Base-by-base conservation (phyloP, 2,797 vertebrate genomes). In the Thunnus albacares region DNA sequence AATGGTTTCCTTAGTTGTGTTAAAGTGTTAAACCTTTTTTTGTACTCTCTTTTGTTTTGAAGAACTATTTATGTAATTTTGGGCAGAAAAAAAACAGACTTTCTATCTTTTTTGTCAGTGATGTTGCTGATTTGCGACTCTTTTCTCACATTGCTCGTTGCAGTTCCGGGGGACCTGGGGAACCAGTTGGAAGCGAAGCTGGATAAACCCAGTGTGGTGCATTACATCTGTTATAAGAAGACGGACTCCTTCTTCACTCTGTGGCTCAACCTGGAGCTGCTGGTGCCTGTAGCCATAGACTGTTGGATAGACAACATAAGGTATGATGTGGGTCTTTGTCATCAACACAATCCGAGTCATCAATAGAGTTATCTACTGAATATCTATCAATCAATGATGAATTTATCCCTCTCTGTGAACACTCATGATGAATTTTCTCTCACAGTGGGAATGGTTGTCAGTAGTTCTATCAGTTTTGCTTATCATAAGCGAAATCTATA, bases 281-380 rank as follows among this genome's bases (percentile, higher is more conserved):
- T 99, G 84, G 93, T 99, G 45, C 98, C 98, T 0, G 89, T 98
- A 14, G 96, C 97, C 90, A 99, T 99, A 75, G 98, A 99, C 93
- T 99, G 98, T 86, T 99, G 98, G 98, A 97, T 99, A 55, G 98
- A 99, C 94, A 99, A 99, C 85, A 99, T 99, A 85, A 97, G 38
- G 38, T 38, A 38, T 38, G 11, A 38, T 38, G 1, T 5, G 61
- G 26, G 64, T 8, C 3, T 33, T 10, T 30, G 17, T 35, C 38
- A 30, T 45, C 20, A 45, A 1, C 30, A 5, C 53, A 26, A 24
- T 24, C 24, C 4, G 6, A 26, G 3, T 12, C 49, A 52, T 45
- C 20, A 45, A 1, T 41, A 5, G 45, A 26, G 15, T 10, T 11
- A 38, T 38, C 38, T 0, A 24, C 17, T 47, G 49, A 38, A 38